Evolutionary conservation across 2,888 invertebrate genomes (phyloP), one percentile per base, ranked within the genome.

Genomic region (Teleogryllus oceanicus): DNA sequence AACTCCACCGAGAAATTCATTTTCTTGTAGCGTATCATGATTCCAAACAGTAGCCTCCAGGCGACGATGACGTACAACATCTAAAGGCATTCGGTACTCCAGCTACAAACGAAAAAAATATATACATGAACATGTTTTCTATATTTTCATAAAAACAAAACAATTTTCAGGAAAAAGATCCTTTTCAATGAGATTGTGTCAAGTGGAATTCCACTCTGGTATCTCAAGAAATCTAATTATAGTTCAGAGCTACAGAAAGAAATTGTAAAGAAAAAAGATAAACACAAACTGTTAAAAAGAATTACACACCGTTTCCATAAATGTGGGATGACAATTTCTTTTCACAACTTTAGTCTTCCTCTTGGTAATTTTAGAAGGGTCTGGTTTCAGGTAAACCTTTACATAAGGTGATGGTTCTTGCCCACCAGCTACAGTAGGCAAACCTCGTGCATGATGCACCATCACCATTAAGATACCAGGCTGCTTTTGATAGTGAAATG

Each of bases 21-120:
- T 98, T 87, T 97, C 97, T 86, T 97, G 97, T 75, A 98, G 88
- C 0, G 95, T 92, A 86, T 97, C 97, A 87, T 97, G 95, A 86
- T 96, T 94, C 98, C 97, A 98, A 13, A 98, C 94, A 0, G 97
- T 96, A 0, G 97, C 96, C 87, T 97, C 96, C n/a, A 98, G 88
- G 13, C 90, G 91, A 78, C 95, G 90, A 83, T 89, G 90, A 85
- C 91, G 90, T 20, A 97, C 91, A 75, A 94, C 91, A 78, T 96
- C 95, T 82, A 95, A 85, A 0, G 95, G 92, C 89, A 97, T 91
- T 81, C 96, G 91, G 85, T 97, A 98, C 85, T 96, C 96, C 86
- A 98, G 89, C 95, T 95, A 86, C 74, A 87, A 86, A 82, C 81
- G 83, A 76, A 83, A 82, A 79, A 62, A 12, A 37, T 8, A 37